These are phyloP conservation scores for Oxyura jamaicensis DNA, from an alignment of 2,113 vertebrate genomes.

Conservation along the genomic window DNA sequence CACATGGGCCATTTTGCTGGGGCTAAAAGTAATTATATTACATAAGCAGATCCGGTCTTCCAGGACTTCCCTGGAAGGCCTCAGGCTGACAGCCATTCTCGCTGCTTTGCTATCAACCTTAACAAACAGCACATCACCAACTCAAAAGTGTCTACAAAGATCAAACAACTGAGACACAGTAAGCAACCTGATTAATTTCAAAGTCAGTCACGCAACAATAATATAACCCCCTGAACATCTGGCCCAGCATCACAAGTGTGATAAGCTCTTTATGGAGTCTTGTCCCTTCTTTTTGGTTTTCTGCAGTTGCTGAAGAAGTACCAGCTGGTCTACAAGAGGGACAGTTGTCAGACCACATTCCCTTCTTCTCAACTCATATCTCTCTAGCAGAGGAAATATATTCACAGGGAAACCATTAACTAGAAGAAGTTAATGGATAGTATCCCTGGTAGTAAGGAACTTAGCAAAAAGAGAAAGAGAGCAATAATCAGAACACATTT, in stretches of 20 bases:
- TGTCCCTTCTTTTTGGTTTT: neutral
- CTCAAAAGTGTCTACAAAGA: neutral
- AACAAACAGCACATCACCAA: neutral
- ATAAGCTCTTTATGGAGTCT: neutral
- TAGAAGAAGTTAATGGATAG: neutral
- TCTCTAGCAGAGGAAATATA: neutral
- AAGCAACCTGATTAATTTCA: neutral
- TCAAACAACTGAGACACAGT: neutral
- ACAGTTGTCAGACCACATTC: neutral
- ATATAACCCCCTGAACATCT: neutral
- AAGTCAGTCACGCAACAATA: fast-evolving
- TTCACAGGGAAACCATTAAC: neutral
- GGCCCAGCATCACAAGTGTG: neutral
- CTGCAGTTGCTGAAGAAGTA: neutral
- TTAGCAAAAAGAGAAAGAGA: neutral
- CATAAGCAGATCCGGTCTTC: neutral
- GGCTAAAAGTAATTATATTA: neutral
- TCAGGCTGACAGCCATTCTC: neutral
- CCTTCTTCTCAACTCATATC: neutral
- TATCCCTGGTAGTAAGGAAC: neutral
- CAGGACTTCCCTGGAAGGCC: neutral
- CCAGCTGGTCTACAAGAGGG: neutral
- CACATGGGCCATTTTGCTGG: neutral
- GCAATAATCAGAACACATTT: conserved; percentile 21
- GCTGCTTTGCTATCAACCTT: neutral